Evolutionary conservation across 1,140 invertebrate species (phyloP).

Genomic region (Neodiprion lecontei): DNA sequence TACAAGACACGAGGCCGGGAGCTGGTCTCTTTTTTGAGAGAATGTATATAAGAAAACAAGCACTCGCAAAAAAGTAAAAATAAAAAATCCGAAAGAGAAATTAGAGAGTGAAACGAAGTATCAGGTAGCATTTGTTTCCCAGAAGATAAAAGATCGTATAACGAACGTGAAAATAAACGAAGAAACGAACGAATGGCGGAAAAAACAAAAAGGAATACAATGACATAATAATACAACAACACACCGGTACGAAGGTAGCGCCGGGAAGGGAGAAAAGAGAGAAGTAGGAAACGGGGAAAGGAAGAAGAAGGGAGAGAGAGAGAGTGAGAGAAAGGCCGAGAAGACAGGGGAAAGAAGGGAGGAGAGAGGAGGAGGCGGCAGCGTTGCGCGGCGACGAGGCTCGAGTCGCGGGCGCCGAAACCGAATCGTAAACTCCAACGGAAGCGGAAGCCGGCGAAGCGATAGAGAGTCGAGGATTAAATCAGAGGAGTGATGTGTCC

Average conservation of each 20-base stretch:
- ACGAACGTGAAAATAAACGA: no score
- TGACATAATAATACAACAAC: neutral
- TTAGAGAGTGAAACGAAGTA: no score
- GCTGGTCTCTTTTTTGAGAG: neutral
- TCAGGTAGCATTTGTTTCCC: no score
- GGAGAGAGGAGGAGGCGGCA: constrained; percentile 18
- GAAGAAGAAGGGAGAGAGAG: constrained; percentile 18
- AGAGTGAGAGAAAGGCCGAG: neutral
- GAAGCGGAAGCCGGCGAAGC: constrained; percentile 20
- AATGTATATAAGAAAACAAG: neutral
- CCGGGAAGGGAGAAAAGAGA: neutral
- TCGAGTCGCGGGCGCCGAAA: constrained; percentile 9
- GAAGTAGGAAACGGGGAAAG: neutral
- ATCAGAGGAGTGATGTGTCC: constrained; percentile 56
- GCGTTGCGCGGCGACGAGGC: neutral
- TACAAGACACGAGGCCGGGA: constrained; percentile 4
- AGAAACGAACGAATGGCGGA: no score
- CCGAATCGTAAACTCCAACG: constrained; percentile 14
- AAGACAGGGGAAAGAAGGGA: neutral
- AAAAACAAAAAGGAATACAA: no score
- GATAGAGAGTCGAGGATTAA: constrained; percentile 28
- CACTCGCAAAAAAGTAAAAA: neutral
- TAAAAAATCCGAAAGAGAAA: neutral
- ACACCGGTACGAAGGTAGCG: constrained; percentile 3
- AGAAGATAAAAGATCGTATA: no score